Evolutionary conservation across 2,888 invertebrate genomes (phyloP).

Genomic region (Clusia tigrina): DNA sequence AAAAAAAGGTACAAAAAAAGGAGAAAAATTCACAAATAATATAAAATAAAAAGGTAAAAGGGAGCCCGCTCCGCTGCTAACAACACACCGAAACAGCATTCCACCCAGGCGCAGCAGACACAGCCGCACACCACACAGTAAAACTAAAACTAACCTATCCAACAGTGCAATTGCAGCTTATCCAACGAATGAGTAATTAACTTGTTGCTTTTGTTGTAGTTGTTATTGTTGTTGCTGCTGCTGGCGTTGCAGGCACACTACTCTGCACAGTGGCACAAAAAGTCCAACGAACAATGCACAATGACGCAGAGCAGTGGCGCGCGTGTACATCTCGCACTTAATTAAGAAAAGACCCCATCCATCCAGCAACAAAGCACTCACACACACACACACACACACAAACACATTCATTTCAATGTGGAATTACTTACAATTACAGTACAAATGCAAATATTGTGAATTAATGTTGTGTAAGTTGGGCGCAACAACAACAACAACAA

Average conservation of each 20-base stretch:
- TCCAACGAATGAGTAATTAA: constrained; percentile 2
- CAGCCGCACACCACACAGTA: too few relatives aligned
- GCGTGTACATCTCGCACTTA: not conserved
- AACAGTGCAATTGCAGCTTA: not conserved
- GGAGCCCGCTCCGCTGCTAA: not conserved
- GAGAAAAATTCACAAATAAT: too few relatives aligned
- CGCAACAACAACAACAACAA: constrained; percentile 15
- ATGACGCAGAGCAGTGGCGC: not conserved
- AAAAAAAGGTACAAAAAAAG: too few relatives aligned
- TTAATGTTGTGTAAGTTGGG: constrained; percentile 6
- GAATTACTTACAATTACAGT: constrained; percentile 4
- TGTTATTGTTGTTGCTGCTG: constrained; percentile 26
- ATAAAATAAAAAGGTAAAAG: constrained; percentile 8
- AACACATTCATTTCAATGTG: not conserved
- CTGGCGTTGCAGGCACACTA: constrained; percentile 7
- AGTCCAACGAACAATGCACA: not conserved
- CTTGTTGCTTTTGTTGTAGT: constrained; percentile 1
- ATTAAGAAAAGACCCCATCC: not conserved
- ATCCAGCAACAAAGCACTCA: not conserved
- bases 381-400: too few relatives aligned
- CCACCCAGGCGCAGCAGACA: not conserved
- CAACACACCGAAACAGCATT: not conserved
- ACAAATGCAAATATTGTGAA: constrained; percentile 7
- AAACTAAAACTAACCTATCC: constrained; percentile 1
- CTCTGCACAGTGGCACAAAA: constrained; percentile 7